Percentiles rank a stretch among this genome's conserved stretches.
These are phyloP conservation scores for Phyllostomus discolor DNA, from an alignment of 2,113 vertebrate species.

Conservation along the genomic window DNA sequence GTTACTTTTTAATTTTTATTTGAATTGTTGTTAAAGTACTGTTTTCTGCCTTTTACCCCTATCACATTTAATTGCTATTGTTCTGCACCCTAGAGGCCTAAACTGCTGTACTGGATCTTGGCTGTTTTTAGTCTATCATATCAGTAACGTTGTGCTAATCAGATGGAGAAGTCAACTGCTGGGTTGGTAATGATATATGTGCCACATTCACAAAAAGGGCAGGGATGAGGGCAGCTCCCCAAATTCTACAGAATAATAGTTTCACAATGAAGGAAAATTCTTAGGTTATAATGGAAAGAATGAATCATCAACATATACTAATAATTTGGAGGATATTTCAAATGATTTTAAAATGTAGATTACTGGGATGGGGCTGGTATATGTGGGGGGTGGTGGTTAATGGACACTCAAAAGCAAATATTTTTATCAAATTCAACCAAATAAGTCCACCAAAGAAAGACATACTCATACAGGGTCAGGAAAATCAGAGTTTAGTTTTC, in stretches of 20 bases:
- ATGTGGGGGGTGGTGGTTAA: neutral
- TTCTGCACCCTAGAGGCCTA: conserved; percentile 71
- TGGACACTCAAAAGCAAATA: neutral
- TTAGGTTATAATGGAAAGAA: neutral
- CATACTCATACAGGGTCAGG: neutral
- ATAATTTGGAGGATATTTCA: neutral
- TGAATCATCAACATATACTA: neutral
- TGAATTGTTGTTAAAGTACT: no score
- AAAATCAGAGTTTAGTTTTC: conserved; percentile 42
- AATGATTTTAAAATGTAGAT: neutral
- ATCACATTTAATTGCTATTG: conserved; percentile 72
- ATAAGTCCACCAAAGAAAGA: conserved; percentile 34
- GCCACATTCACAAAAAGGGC: conserved; percentile 71
- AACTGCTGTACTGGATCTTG: conserved; percentile 64
- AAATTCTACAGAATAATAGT: conserved; percentile 8
- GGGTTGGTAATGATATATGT: conserved; percentile 68
- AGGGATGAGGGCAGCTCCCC: conserved; percentile 62
- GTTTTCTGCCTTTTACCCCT: no score
- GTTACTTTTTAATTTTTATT: conserved; percentile 47
- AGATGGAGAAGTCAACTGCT: conserved; percentile 75
- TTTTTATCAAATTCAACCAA: neutral
- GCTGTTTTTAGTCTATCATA: conserved; percentile 70
- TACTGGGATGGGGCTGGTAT: neutral
- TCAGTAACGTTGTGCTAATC: conserved; percentile 74
- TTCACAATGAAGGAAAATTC: neutral